phyloP scores from a whole-genome alignment of 2,797 vertebrate genomes.

The Telmatherina bonti region DNA sequence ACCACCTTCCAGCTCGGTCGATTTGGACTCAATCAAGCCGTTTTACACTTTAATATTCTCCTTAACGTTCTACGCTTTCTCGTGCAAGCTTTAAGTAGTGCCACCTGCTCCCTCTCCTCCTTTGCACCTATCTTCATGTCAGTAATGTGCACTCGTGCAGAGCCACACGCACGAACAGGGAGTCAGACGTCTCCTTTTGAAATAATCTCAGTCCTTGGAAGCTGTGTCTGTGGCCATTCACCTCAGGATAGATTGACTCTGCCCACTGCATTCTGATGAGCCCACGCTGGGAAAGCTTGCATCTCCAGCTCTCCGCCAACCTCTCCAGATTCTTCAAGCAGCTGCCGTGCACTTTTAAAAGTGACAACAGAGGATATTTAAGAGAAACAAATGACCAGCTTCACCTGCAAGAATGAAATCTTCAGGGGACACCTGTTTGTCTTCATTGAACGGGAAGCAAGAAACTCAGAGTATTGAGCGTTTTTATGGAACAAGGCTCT shows the following conservation, averaged over 20 bases:
- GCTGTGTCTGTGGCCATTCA: constrained; percentile 72
- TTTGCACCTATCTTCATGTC: constrained; percentile 44
- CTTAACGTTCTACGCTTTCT: constrained; percentile 27
- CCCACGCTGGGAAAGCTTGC: constrained; percentile 37
- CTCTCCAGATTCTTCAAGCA: constrained; percentile 42
- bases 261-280: constrained; percentile 83
- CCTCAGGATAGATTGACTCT: constrained; percentile 74
- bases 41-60: constrained; percentile 35
- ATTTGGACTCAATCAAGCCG: constrained; percentile 27
- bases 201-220: constrained; percentile 70
- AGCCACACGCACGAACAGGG: constrained; percentile 45
- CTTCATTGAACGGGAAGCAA: constrained; percentile 18
- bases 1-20: constrained; percentile 8
- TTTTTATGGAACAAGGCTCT: constrained; percentile 34
- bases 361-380: constrained; percentile 34
- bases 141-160: constrained; percentile 53
- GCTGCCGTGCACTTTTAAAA: constrained; percentile 33
- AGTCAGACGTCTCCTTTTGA: constrained; percentile 64
- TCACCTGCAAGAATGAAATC: constrained; percentile 35
- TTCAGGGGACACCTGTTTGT: constrained; percentile 17
- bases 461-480: constrained; percentile 17
- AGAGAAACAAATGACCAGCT: constrained; percentile 38
- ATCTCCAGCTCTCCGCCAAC: constrained; percentile 20
- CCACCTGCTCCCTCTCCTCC: constrained; percentile 29
- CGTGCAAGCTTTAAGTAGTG: constrained; percentile 21